phyloP scores from a whole-genome alignment of 1,140 invertebrate species.

The Drosophila carrolli region DNA sequence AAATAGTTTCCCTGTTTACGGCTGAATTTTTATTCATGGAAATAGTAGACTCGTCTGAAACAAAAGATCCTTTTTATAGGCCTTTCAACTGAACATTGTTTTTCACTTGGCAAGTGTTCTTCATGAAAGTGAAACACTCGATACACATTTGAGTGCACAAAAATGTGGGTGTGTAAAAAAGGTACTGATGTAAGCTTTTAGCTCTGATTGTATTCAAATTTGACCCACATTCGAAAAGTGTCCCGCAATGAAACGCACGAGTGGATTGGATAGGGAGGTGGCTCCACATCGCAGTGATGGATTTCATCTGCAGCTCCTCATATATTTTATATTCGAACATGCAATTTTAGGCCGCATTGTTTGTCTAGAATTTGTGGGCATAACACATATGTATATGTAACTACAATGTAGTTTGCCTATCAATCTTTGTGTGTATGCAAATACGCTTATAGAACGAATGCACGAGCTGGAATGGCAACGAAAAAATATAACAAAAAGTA shows the following conservation, averaged over 20 bases:
- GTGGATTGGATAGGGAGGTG: background rate
- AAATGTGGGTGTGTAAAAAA: conserved; percentile 13
- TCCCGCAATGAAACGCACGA: conserved; percentile 20
- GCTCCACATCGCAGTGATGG: conserved; percentile 2
- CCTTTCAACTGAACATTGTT: conserved; percentile 13
- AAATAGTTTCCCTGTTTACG: no score
- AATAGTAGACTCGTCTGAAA: background rate
- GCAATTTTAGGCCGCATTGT: conserved; percentile 49
- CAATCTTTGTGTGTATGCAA: conserved; percentile 32
- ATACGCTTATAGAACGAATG: conserved; percentile 38
- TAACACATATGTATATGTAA: conserved; percentile 10
- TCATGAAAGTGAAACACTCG: background rate
- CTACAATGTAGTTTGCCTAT: conserved; percentile 19
- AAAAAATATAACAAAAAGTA: background rate
- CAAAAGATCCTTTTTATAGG: conserved; percentile 6
- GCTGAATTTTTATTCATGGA: background rate
- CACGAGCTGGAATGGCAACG: conserved; percentile 32
- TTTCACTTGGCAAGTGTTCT: conserved; percentile 8
- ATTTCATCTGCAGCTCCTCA: conserved; percentile 9
- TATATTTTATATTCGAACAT: conserved; percentile 41
- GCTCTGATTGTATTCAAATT: conserved; percentile 46
- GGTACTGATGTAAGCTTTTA: conserved; percentile 17
- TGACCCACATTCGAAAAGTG: conserved; percentile 45
- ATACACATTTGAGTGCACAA: conserved; percentile 11
- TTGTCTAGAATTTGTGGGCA: conserved; percentile 41